phyloP scores from a whole-genome alignment of 2,888 invertebrate species.

The Didymodactylos carnosus region DNA sequence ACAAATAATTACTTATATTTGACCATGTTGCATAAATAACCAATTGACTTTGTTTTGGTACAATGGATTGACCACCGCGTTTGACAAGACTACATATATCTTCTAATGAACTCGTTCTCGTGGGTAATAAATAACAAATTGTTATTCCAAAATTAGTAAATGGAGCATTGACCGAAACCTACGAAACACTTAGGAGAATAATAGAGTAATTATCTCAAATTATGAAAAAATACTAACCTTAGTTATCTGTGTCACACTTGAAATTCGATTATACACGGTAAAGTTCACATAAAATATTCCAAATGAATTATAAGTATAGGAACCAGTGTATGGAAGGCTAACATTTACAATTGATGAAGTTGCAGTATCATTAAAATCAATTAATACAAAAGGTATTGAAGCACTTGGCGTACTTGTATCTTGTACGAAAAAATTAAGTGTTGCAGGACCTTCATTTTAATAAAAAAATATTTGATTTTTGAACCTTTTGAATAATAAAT shows the following conservation, averaged over 20 bases:
- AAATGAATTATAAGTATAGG: not conserved
- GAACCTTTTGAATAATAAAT: not conserved
- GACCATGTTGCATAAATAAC: not conserved
- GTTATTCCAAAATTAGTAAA: not conserved
- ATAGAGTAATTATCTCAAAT: too few species aligned
- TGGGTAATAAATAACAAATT: not conserved
- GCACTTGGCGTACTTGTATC: not conserved
- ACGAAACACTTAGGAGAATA: too few species aligned
- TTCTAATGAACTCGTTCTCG: not conserved
- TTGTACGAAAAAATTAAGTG: not conserved
- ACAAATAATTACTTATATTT: not conserved
- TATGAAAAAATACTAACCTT: not conserved
- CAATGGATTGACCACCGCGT: not conserved
- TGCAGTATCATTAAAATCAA: not conserved
- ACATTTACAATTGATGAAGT: not conserved
- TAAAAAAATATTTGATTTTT: not conserved
- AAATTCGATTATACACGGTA: not conserved
- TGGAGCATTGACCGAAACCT: too few species aligned
- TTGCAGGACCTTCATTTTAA: not conserved
- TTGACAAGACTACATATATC: not conserved
- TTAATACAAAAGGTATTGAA: not conserved
- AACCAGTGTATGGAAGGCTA: not conserved
- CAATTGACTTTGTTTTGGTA: not conserved
- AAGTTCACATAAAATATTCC: not conserved
- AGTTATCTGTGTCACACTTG: not conserved